Evolutionary conservation across 2,888 invertebrate genomes (phyloP).

Genomic region (Drosophila demipolita): DNA sequence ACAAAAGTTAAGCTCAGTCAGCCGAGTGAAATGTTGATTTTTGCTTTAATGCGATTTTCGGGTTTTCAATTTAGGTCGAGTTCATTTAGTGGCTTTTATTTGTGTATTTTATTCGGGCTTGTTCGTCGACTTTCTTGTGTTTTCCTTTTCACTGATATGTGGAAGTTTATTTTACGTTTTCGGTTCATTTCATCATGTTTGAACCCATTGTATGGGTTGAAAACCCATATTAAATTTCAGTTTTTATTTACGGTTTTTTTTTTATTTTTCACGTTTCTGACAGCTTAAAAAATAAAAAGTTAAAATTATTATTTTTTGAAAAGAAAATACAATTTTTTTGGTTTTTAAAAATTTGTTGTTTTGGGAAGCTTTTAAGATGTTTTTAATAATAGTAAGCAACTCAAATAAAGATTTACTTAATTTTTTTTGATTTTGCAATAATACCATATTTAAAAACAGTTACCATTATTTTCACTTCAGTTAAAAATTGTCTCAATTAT

Average conservation of each 20-base stretch:
- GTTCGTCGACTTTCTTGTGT: slow-evolving; percentile 29
- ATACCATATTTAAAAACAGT: neutral
- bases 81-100: slow-evolving; percentile 59
- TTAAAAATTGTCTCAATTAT: neutral
- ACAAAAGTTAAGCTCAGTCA: slow-evolving; percentile 73
- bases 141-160: slow-evolving; percentile 64
- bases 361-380: no score
- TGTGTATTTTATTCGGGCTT: neutral
- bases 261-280: neutral
- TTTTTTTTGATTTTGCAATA: neutral
- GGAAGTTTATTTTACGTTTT: slow-evolving; percentile 33
- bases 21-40: slow-evolving; percentile 72
- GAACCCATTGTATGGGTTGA: slow-evolving; percentile 10
- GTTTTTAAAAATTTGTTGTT: neutral
- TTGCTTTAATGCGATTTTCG: slow-evolving; percentile 54
- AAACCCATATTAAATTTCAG: slow-evolving; percentile 13
- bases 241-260: slow-evolving; percentile 8
- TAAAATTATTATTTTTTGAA: no score
- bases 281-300: neutral
- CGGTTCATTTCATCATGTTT: slow-evolving; percentile 52
- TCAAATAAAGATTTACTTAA: neutral
- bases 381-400: neutral
- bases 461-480: neutral
- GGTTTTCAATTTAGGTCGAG: slow-evolving; percentile 42
- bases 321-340: neutral